Percentiles rank a stretch among this genome's conserved stretches.
Evolutionary conservation across 2,113 vertebrate species (phyloP).

Genomic region (Solea senegalensis): DNA sequence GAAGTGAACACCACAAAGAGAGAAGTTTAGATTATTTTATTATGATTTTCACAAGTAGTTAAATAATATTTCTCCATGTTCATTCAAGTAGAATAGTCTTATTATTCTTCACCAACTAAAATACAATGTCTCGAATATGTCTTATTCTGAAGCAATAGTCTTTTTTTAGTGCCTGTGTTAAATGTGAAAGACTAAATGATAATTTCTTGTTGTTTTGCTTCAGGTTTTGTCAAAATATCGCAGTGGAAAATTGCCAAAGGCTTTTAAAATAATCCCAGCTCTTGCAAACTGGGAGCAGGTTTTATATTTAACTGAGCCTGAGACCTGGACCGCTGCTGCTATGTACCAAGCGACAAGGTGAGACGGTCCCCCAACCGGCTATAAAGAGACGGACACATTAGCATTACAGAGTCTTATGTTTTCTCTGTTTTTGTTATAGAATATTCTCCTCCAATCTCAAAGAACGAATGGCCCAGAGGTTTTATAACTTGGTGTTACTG

Average conservation of each 20-base stretch:
- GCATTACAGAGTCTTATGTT: background rate
- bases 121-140: background rate
- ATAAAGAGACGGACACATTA: background rate
- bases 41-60: too few species aligned
- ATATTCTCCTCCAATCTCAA: slow-evolving; percentile 97
- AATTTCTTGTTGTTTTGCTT: slow-evolving; percentile 10
- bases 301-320: slow-evolving; percentile 94
- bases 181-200: background rate
- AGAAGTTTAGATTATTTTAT: too few species aligned
- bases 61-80: background rate
- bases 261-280: slow-evolving; percentile 96
- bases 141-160: too few species aligned
- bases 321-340: slow-evolving; percentile 93
- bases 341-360: slow-evolving; percentile 98
- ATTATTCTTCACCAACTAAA: background rate
- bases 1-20: background rate
- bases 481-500: slow-evolving; percentile 95
- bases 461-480: slow-evolving; percentile 96
- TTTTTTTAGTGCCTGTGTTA: background rate
- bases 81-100: too few species aligned
- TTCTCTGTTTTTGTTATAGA: slow-evolving; percentile 71
- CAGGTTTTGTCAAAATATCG: slow-evolving; percentile 95
- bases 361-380: background rate
- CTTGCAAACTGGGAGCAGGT: slow-evolving; percentile 98
- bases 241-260: slow-evolving; percentile 96